A percentile compares a stretch with the other conserved stretches of the same genome.
Evolutionary conservation across 1,140 invertebrate genomes (phyloP).

Genomic region (Parapsyche elsis): DNA sequence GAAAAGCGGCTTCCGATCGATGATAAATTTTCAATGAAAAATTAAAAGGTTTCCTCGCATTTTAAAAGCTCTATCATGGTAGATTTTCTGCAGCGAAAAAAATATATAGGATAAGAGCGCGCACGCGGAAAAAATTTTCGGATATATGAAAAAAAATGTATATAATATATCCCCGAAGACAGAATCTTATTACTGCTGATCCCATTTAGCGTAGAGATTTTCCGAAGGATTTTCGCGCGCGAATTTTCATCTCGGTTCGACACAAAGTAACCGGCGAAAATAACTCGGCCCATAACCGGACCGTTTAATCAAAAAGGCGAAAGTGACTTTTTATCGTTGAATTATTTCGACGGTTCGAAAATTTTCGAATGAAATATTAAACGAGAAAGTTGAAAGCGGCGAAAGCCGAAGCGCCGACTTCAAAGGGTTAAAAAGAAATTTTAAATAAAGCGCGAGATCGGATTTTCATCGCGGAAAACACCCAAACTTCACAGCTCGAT

Average conservation of each 20-base stretch:
- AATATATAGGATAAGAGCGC: neutral
- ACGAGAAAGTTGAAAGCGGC: neutral
- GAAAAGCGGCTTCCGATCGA: neutral
- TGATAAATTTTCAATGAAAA: neutral
- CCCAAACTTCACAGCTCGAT: no score
- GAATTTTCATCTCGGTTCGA: neutral
- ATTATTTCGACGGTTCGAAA: neutral
- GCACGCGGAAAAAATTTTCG: neutral
- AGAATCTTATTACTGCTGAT: neutral
- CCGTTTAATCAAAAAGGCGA: neutral
- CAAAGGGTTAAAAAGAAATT: neutral
- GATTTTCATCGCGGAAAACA: no score
- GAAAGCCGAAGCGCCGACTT: neutral
- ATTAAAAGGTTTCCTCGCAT: neutral
- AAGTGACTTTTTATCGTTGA: conserved; percentile 7
- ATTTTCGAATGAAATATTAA: neutral
- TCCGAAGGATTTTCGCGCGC: neutral
- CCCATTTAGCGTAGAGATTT: neutral
- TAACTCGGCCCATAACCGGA: neutral
- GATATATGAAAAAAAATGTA: neutral
- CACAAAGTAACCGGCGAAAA: no score
- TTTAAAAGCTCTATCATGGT: neutral
- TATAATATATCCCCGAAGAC: neutral
- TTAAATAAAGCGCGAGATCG: neutral
- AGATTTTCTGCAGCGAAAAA: neutral